Evolutionary conservation across 2,888 invertebrate genomes (phyloP).

Genomic region (Oxycera nigricornis): DNA sequence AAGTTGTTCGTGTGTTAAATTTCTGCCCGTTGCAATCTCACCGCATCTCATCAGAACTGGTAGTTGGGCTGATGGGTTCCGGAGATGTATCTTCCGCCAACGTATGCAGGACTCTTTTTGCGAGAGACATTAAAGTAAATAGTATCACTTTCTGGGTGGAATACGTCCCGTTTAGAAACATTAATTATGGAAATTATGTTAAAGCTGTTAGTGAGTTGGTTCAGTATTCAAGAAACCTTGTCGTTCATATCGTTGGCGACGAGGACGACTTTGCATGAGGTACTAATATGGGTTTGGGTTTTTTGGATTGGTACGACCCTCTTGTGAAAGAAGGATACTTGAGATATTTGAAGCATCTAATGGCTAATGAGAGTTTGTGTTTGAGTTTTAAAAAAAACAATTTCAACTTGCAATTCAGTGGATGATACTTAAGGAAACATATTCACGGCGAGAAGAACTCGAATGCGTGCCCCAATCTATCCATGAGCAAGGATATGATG

Average conservation of each 20-base stretch:
- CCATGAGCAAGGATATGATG: too few species aligned
- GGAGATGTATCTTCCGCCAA: too few species aligned
- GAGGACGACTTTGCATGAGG: neutral
- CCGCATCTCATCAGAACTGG: neutral
- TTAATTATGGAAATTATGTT: conserved; percentile 19
- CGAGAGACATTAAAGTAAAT: conserved; percentile 2
- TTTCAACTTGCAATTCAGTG: too few species aligned
- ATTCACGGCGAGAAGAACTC: too few species aligned
- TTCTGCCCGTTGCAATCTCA: neutral
- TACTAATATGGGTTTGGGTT: neutral
- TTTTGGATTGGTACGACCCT: neutral
- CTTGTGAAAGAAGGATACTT: neutral
- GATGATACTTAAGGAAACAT: too few species aligned
- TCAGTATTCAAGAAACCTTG: neutral
- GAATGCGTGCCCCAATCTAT: too few species aligned
- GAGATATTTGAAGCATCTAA: too few species aligned
- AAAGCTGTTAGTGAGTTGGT: neutral
- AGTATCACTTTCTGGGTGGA: neutral
- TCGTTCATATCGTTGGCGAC: neutral
- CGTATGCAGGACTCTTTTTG: neutral
- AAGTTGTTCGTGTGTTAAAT: too few species aligned
- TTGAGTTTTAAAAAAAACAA: too few species aligned
- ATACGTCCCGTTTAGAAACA: neutral
- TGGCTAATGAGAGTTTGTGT: too few species aligned
- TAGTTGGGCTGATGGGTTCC: neutral